These are phyloP conservation scores for Prunella himalayana DNA, from an alignment of 2,113 vertebrate species.

Conservation along the genomic window DNA sequence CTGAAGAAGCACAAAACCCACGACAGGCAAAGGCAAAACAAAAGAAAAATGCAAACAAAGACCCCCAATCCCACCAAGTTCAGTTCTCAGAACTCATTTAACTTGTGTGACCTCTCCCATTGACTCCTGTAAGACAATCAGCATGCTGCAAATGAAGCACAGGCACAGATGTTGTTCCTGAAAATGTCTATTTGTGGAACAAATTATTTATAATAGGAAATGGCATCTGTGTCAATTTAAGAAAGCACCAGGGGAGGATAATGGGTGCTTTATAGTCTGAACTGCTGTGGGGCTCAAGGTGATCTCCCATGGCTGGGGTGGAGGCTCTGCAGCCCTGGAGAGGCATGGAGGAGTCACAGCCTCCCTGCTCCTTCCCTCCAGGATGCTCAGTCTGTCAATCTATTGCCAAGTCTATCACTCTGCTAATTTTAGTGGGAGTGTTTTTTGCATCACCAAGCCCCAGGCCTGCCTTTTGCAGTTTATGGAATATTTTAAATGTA, in stretches of 20 bases:
- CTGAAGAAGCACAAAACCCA: neutral
- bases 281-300: neutral
- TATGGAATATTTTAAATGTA: neutral
- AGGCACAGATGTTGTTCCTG: conserved; percentile 14
- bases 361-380: neutral
- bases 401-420: neutral
- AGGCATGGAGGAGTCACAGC: fast-evolving
- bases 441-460: neutral
- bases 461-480: neutral
- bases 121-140: neutral
- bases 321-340: neutral
- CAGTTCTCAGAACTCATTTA: neutral
- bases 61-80: neutral
- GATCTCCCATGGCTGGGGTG: neutral
- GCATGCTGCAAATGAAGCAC: neutral
- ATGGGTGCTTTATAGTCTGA: neutral
- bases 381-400: neutral
- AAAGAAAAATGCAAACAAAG: neutral
- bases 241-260: neutral
- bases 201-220: conserved; percentile 29
- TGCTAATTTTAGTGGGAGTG: neutral
- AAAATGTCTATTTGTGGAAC: conserved; percentile 27
- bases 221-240: conserved; percentile 9
- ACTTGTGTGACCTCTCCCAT: neutral
- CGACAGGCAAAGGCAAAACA: neutral